A percentile compares a stretch with the other conserved stretches of the same genome.
These are phyloP conservation scores for Myiozetetes cayanensis DNA, from an alignment of 2,113 vertebrate genomes.

Conservation along the genomic window DNA sequence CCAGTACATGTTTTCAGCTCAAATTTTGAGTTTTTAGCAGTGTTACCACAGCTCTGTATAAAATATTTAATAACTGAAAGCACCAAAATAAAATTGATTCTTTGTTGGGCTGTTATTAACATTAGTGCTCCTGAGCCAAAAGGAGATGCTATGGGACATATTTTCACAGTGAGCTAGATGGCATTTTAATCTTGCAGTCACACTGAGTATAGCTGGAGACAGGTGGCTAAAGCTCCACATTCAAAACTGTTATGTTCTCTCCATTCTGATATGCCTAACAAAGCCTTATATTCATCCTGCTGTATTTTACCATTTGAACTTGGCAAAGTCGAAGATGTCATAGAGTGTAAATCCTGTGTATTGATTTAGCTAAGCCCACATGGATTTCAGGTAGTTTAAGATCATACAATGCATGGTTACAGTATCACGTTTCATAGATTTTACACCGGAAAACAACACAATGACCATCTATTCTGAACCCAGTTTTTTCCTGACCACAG, in stretches of 20 bases:
- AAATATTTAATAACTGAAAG: conserved; percentile 8
- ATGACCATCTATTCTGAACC: not conserved
- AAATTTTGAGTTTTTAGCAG: not conserved
- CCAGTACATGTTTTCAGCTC: not conserved
- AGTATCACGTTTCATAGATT: not conserved
- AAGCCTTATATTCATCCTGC: not conserved
- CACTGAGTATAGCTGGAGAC: conserved; percentile 17
- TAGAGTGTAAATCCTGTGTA: not conserved
- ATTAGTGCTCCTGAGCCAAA: not conserved
- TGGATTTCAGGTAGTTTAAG: not conserved
- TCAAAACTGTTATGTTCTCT: not conserved
- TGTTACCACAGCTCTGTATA: not conserved
- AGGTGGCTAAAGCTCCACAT: conserved; percentile 7
- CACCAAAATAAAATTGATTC: conserved; percentile 15
- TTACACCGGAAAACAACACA: not conserved
- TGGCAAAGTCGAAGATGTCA: not conserved
- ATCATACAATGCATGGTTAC: not conserved
- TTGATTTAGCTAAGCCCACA: not conserved
- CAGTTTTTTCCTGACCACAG: not conserved
- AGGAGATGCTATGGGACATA: not conserved
- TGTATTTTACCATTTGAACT: not conserved
- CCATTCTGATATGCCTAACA: conserved; percentile 4
- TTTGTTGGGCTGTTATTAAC: not conserved
- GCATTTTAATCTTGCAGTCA: conserved; percentile 16
- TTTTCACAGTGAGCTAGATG: conserved; percentile 8